phyloP scores from a whole-genome alignment of 2,888 invertebrate genomes.

The Sepiola atlantica region DNA sequence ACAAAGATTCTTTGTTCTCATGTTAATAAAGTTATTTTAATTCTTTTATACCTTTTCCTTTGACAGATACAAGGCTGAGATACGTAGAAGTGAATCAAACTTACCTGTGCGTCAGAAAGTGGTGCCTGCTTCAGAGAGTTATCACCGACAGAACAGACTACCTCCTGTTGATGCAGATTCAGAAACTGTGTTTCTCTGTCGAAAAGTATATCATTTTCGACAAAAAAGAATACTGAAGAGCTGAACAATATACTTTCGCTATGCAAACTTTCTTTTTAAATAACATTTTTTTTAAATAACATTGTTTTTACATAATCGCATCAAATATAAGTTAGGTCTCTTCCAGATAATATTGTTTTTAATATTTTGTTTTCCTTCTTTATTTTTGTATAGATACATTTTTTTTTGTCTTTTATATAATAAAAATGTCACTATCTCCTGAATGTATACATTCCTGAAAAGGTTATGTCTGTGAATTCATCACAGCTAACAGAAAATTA shows the following conservation, averaged over 20 bases:
- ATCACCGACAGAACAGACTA: slow-evolving; percentile 62
- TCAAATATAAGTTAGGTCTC: background rate
- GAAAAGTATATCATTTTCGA: slow-evolving; percentile 94
- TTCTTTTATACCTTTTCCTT: slow-evolving; percentile 44
- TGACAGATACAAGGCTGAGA: slow-evolving; percentile 87
- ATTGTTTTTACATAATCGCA: background rate
- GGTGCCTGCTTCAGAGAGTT: slow-evolving; percentile 63
- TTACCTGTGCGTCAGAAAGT: slow-evolving; percentile 79
- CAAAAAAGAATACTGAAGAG: slow-evolving; percentile 83
- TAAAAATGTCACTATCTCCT: background rate
- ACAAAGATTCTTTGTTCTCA: background rate
- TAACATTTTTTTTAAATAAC: background rate
- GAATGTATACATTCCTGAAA: slow-evolving; percentile 2
- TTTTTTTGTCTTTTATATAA: slow-evolving; percentile 2
- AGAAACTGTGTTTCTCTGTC: slow-evolving; percentile 94
- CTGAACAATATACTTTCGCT: slow-evolving; percentile 66
- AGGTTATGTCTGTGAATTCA: background rate
- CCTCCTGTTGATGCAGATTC: slow-evolving; percentile 82
- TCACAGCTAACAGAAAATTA: background rate
- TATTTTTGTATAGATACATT: background rate
- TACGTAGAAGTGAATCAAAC: slow-evolving; percentile 86
- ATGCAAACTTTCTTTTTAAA: background rate
- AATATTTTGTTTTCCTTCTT: background rate
- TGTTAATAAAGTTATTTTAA: background rate
- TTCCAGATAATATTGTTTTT: background rate